Percentiles rank a stretch among this genome's conserved stretches.
Conservation (phyloP, 2,797 vertebrate species). For the Meda fulgida region DNA sequence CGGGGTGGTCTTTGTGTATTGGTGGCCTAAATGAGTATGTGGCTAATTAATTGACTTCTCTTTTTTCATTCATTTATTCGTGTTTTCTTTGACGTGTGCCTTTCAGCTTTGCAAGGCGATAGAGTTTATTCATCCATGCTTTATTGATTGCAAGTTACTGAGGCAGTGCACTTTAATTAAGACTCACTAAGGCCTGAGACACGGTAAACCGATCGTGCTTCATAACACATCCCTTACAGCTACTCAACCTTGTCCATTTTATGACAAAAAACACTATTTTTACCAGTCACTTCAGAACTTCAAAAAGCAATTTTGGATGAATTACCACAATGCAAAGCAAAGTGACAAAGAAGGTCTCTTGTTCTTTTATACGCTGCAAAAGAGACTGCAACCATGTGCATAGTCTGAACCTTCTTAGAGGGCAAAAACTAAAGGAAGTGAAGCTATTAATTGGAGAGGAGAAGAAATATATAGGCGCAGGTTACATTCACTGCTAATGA, state of each 20-base stretch:
- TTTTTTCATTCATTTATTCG: background rate
- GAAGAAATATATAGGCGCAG: conserved; percentile 50
- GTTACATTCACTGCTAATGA: conserved; percentile 56
- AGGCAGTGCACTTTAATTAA: conserved; percentile 54
- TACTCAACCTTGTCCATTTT: conserved; percentile 20
- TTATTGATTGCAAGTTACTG: conserved; percentile 55
- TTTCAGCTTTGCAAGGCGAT: conserved; percentile 44
- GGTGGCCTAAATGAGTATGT: background rate
- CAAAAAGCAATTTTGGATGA: conserved; percentile 30
- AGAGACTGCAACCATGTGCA: background rate
- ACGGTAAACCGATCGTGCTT: conserved; percentile 40
- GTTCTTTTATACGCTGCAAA: conserved; percentile 2
- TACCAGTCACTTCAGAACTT: conserved; percentile 2
- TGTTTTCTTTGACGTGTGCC: conserved; percentile 35
- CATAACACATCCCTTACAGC: conserved; percentile 36
- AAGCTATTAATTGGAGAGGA: conserved; percentile 53
- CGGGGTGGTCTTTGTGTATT: background rate
- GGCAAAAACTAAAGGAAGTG: background rate
- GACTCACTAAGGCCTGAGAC: conserved; percentile 42
- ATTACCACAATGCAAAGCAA: conserved; percentile 11
- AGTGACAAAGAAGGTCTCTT: background rate
- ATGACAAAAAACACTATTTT: background rate
- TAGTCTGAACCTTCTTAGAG: background rate
- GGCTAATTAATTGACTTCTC: background rate
- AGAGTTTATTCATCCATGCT: conserved; percentile 53